phyloP scores from a whole-genome alignment of 1,140 invertebrate species.

The Anagrus nilaparvatae region DNA sequence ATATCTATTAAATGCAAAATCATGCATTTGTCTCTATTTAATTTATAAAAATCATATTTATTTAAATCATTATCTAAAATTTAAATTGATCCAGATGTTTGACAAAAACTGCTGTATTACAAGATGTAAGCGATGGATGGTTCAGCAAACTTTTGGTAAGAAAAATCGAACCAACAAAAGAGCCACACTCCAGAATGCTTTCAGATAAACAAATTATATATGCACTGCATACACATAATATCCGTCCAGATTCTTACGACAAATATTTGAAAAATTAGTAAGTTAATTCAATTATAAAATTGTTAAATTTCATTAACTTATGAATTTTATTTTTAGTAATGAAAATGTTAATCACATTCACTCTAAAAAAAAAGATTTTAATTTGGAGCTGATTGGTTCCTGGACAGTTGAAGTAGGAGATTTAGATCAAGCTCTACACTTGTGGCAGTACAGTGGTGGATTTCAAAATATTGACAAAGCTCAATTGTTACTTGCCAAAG shows the following conservation, averaged over 20 bases:
- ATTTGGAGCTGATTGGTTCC: slow-evolving; percentile 69
- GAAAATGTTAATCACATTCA: slow-evolving; percentile 68
- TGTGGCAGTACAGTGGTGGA: slow-evolving; percentile 89
- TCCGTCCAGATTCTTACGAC: slow-evolving; percentile 75
- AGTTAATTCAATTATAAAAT: no score
- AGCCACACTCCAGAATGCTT: slow-evolving; percentile 88
- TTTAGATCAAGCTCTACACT: slow-evolving; percentile 90
- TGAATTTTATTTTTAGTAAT: slow-evolving; percentile 51
- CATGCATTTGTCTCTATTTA: no score
- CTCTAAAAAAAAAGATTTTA: slow-evolving; percentile 57
- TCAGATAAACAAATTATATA: slow-evolving; percentile 92
- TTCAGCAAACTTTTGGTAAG: slow-evolving; percentile 79
- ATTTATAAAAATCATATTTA: no score
- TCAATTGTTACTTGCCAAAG: slow-evolving; percentile 59
- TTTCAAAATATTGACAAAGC: slow-evolving; percentile 80
- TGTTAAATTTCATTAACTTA: no score
- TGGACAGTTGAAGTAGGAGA: slow-evolving; percentile 93
- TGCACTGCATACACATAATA: slow-evolving; percentile 88
- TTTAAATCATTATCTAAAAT: no score
- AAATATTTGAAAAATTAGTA: slow-evolving; percentile 87
- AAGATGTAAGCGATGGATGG: slow-evolving; percentile 66
- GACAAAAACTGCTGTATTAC: slow-evolving; percentile 37
- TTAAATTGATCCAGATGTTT: slow-evolving; percentile 27
- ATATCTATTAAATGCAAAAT: no score
- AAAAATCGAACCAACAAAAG: slow-evolving; percentile 87